Base-by-base conservation (phyloP, 2,888 invertebrate species). In the Drosophila phalerata region DNA sequence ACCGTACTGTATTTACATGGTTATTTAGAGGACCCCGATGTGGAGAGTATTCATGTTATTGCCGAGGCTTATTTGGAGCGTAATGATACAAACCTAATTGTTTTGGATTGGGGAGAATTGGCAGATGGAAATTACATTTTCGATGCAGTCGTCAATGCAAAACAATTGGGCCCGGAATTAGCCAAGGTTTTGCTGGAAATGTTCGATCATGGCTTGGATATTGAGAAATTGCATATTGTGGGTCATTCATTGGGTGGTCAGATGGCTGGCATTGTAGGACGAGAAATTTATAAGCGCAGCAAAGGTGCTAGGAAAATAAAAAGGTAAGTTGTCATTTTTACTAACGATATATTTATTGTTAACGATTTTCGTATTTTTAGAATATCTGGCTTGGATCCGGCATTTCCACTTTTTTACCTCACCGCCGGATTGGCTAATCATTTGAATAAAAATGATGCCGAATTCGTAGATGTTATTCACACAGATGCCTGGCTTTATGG, bases 391-490 rank as follows among this genome's bases (percentile, higher is more conserved):
- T 92, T 95, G 65, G 95, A 95, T 85, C 94, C 95, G 15, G 94
- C 94, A 10, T 94, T 94, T 86, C 95, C 94, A 34, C 93, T 93
- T 8, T 95, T 94, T 85, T 94, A 94, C 79, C 79, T 84, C 32
- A 83, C 79, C 6, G 70, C 81, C 28, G 74, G 78, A 10, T 28
- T 90, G 5, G 61, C 77, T 2, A 25, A 64, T 3, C 94, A 94
- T 75, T 89, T 95, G 11, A 92, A 81, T 40, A 93, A 93, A 2
- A 92, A 91, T 2, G 94, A 95, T 85, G 95, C 95, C 0, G 93
- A 94, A 52, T 94, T 94, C 47, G 95, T 95, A 1, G 95, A 96
- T 89, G 94, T 96, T 5, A 95, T 96, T 65, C 96, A 96, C 85
- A 95, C 96, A 0, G 95, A 95, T 77, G 94, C 94, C 0, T 94